Base-by-base conservation (phyloP, 1,140 invertebrate species). In the Bombyx mandarina region DNA sequence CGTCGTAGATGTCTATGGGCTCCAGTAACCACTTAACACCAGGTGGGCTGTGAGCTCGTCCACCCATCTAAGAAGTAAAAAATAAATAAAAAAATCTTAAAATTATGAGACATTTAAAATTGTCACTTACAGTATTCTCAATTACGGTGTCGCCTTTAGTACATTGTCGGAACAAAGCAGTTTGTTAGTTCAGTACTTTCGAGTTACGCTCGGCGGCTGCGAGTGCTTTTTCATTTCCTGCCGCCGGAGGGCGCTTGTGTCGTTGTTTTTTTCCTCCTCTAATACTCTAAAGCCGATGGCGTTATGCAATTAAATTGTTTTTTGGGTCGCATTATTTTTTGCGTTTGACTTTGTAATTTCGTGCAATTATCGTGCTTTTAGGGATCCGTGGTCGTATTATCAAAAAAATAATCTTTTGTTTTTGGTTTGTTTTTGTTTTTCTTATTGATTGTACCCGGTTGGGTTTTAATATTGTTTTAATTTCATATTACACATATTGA, bases 161-260 rank as follows among this genome's bases (percentile, higher is more conserved):
- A 54, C 54, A 45, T 49, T 46, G 52, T 50, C 42, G 9, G 61
- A 63, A 67, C 65, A 67, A 67, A 67, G 65, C 65, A 61, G 61
- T 67, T 63, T 67, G 62, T 67, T 67, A 67, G 65, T 61, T 52
- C 61, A 58, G 54, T 63, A 59, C 61, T 63, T 61, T 63, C 52
- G 54, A 58, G 56, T 62, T 60, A 57, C 57, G 50, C 48, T 51
- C 43, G 58, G 57, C 42, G 22, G 61, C 61, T 57, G 57, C 61
- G 61, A 63, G 61, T 65, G 63, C 65, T 67, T 70, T 67, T 70
- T 70, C 68, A 70, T 70, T 70, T 70, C 62, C 65, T 52, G 57
- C 60, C 61, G 60, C 67, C 60, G 62, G 62, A 56, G 58, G 60
- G 65, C 59, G 65, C 43, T 52, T 50, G 52, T 43, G 62, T 60